Percentiles rank a stretch among this genome's conserved stretches.
phyloP scores from a whole-genome alignment of 2,888 invertebrate species.

The Keiferia lycopersicella region DNA sequence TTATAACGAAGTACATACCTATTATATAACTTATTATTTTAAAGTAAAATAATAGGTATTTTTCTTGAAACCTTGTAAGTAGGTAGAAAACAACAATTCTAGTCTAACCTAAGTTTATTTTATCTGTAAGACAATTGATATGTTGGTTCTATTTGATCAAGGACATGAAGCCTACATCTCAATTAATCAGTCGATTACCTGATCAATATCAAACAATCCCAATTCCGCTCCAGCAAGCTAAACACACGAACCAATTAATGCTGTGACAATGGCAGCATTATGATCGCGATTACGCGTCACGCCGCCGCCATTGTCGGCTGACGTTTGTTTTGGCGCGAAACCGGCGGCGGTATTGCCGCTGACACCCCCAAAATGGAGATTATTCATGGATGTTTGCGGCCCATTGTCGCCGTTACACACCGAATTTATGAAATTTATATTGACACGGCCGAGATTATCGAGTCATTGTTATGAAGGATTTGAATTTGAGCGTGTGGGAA shows the following conservation, averaged over 20 bases:
- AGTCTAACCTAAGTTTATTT: no score
- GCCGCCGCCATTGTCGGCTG: conserved; percentile 63
- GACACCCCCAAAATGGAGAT: conserved; percentile 78
- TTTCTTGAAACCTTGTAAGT: neutral
- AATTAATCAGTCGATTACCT: conserved; percentile 35
- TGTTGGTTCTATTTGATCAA: neutral
- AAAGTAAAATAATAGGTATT: neutral
- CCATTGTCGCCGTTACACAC: conserved; percentile 68
- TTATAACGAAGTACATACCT: no score
- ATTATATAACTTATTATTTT: no score
- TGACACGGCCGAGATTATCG: conserved; percentile 75
- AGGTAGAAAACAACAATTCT: no score
- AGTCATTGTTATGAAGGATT: conserved; percentile 72
- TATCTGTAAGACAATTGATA: no score
- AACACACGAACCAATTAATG: conserved; percentile 59
- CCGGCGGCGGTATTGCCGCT: conserved; percentile 61
- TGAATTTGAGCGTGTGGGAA: conserved; percentile 64
- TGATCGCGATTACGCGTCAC: conserved; percentile 60
- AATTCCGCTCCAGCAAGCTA: conserved; percentile 10
- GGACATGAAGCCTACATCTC: conserved; percentile 29
- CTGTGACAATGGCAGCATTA: conserved; percentile 62
- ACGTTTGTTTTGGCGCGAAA: conserved; percentile 72
- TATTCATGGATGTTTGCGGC: conserved; percentile 76
- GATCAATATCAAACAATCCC: conserved; percentile 28
- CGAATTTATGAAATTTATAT: conserved; percentile 78